Percentiles rank a stretch among this genome's conserved stretches.
These are phyloP conservation scores for Myiothlypis chrysogaster DNA, from an alignment of 2,797 vertebrate genomes.

Conservation along the genomic window DNA sequence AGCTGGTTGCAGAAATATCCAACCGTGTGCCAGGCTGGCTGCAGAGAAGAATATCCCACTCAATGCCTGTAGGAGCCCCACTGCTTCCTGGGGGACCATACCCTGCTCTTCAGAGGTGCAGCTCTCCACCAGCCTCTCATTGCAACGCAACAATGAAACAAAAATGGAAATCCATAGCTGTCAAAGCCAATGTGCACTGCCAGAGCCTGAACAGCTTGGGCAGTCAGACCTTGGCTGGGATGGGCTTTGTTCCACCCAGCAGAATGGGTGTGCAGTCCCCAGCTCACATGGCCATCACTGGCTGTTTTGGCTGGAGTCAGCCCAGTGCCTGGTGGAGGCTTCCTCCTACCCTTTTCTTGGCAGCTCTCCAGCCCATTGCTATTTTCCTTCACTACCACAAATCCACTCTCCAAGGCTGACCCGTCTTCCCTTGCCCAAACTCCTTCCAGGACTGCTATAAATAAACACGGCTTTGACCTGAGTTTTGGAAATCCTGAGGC, in stretches of 20 bases:
- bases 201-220: neutral
- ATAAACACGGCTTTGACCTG: neutral
- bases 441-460: neutral
- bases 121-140: neutral
- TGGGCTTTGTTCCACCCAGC: neutral
- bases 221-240: neutral
- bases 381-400: neutral
- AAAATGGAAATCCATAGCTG: neutral
- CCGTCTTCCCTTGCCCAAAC: neutral
- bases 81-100: neutral
- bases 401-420: neutral
- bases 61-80: neutral
- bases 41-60: neutral
- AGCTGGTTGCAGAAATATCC: neutral
- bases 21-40: neutral
- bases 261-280: neutral
- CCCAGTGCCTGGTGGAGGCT: neutral
- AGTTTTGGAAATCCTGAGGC: neutral
- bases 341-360: neutral
- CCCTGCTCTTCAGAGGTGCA: neutral
- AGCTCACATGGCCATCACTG: rapidly evolving
- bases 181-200: neutral
- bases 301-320: neutral
- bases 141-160: neutral
- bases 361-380: neutral